Conservation (phyloP, 2,113 vertebrate genomes). For the Tamias sibiricus region DNA sequence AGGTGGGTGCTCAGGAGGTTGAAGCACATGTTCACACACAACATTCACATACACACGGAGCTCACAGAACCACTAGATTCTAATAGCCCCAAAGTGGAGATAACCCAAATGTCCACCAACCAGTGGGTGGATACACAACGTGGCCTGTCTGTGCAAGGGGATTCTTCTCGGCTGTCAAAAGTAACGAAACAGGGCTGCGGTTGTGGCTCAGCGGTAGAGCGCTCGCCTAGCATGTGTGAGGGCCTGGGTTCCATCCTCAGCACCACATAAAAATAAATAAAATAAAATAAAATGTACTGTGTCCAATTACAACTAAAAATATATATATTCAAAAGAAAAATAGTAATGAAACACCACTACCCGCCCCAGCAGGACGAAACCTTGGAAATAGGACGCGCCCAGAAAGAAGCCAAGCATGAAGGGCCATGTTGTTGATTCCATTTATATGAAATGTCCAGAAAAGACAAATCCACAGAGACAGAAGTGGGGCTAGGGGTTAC, state of each 20-base stretch:
- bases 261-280: too few species aligned
- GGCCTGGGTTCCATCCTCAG: too few species aligned
- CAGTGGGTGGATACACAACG: accelerated
- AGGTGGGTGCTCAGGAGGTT: background rate
- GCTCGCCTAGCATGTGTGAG: too few species aligned
- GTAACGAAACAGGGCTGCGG: too few species aligned
- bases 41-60: too few species aligned
- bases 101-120: accelerated
- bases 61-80: accelerated
- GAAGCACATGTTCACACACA: background rate
- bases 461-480: accelerated
- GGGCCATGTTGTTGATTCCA: accelerated
- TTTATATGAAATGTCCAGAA: accelerated
- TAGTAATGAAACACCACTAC: accelerated
- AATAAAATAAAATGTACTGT: too few species aligned
- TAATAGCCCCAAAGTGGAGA: background rate
- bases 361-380: accelerated
- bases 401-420: background rate
- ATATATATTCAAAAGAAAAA: too few species aligned
- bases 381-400: accelerated
- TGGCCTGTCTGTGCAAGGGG: too few species aligned
- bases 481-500: background rate
- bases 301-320: too few species aligned
- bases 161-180: too few species aligned
- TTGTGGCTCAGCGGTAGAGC: too few species aligned